phyloP scores from a whole-genome alignment of 2,113 vertebrate genomes.

The Glaucomys volans region DNA sequence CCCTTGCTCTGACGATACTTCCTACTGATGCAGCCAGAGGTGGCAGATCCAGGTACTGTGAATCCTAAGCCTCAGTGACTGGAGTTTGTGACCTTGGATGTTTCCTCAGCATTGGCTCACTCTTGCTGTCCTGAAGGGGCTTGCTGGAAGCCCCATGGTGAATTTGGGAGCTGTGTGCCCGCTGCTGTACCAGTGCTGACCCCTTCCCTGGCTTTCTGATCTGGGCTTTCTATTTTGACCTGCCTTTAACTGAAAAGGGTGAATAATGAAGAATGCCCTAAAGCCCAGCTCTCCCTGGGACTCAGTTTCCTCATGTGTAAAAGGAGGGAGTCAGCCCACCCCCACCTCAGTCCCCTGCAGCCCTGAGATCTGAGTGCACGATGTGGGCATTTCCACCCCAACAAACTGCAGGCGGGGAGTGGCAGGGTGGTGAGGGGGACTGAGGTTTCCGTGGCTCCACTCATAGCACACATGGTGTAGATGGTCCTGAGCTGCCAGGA shows the following conservation, averaged over 20 bases:
- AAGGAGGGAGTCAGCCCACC: neutral
- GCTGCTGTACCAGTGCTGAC: neutral
- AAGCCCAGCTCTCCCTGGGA: neutral
- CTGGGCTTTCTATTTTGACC: neutral
- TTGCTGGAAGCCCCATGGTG: neutral
- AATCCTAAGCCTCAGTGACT: neutral
- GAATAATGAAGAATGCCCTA: neutral
- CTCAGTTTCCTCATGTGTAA: conserved; percentile 22
- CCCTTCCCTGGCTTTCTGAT: neutral
- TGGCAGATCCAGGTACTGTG: neutral
- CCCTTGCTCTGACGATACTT: neutral
- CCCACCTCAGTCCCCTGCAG: neutral
- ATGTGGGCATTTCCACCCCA: neutral
- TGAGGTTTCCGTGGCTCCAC: neutral
- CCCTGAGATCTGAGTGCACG: neutral
- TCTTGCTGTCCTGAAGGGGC: neutral
- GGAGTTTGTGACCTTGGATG: neutral
- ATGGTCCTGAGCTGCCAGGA: neutral
- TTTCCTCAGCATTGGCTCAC: neutral
- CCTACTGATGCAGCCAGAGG: neutral
- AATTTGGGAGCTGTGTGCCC: neutral
- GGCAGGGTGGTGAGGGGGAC: neutral
- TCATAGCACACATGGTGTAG: neutral
- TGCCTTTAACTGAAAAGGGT: neutral
- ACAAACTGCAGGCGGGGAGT: neutral